A percentile compares a stretch with the other conserved stretches of the same genome.
These are phyloP conservation scores for Xenotilapia caudafasciata DNA, from an alignment of 2,113 vertebrate genomes.

Conservation along the genomic window DNA sequence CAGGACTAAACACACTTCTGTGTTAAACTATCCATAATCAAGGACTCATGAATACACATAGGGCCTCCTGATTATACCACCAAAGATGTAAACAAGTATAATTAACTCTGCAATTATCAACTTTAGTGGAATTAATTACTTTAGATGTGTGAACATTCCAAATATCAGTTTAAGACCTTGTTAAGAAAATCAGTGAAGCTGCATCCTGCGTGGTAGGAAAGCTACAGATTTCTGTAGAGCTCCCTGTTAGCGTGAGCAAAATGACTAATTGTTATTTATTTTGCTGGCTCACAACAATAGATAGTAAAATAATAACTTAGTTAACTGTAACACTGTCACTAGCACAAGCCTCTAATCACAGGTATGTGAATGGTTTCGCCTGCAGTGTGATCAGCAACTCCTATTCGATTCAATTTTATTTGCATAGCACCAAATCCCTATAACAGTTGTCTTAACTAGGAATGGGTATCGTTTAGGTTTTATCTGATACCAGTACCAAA, in stretches of 20 bases:
- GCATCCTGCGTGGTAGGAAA: neutral
- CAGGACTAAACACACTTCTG: slow-evolving; percentile 4
- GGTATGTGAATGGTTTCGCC: neutral
- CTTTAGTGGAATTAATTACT: slow-evolving; percentile 36
- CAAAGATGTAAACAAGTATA: slow-evolving; percentile 42
- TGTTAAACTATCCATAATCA: slow-evolving; percentile 27
- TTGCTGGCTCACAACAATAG: neutral
- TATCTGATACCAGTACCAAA: no score
- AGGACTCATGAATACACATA: slow-evolving; percentile 38
- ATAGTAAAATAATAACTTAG: neutral
- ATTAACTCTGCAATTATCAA: slow-evolving; percentile 43
- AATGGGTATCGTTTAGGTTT: no score
- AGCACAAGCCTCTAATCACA: neutral
- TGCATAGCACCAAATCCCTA: neutral
- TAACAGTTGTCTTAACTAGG: neutral
- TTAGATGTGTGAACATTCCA: slow-evolving; percentile 17
- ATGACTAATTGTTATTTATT: neutral
- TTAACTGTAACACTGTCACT: neutral
- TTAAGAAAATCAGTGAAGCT: neutral
- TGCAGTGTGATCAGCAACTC: neutral
- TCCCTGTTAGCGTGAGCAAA: neutral
- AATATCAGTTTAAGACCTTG: slow-evolving; percentile 12
- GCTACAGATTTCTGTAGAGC: neutral
- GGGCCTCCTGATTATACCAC: slow-evolving; percentile 9
- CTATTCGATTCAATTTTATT: neutral